These are phyloP conservation scores for Cynopterus sphinx DNA, from an alignment of 2,797 vertebrate species.

Conservation along the genomic window DNA sequence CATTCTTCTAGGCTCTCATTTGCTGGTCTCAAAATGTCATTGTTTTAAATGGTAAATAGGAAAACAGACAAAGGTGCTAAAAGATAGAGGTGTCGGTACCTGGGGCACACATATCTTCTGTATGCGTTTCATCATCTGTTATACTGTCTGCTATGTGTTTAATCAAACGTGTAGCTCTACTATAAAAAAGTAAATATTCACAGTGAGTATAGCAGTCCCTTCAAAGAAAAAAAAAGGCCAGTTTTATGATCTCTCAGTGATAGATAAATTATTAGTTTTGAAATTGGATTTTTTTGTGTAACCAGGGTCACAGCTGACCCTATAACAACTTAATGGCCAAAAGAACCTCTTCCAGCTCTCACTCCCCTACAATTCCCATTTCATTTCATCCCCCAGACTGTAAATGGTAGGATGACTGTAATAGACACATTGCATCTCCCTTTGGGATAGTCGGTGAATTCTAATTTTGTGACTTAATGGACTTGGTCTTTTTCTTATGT, in stretches of 20 bases:
- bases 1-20: background rate
- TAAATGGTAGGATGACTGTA: background rate
- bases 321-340: background rate
- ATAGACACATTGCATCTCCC: background rate
- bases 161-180: background rate
- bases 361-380: too few relatives aligned
- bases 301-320: background rate
- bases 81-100: background rate
- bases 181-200: background rate
- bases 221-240: background rate
- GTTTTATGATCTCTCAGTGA: background rate
- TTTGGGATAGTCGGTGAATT: background rate
- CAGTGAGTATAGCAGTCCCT: background rate
- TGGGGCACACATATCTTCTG: background rate
- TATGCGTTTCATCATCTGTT: background rate
- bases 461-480: background rate
- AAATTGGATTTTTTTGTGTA: background rate
- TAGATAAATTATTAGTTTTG: background rate
- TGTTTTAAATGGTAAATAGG: slow-evolving; percentile 31
- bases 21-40: background rate
- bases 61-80: background rate
- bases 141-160: background rate
- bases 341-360: background rate
- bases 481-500: background rate
- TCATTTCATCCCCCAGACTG: background rate